Conservation (phyloP, 2,113 vertebrate species). For the Origma solitaria region DNA sequence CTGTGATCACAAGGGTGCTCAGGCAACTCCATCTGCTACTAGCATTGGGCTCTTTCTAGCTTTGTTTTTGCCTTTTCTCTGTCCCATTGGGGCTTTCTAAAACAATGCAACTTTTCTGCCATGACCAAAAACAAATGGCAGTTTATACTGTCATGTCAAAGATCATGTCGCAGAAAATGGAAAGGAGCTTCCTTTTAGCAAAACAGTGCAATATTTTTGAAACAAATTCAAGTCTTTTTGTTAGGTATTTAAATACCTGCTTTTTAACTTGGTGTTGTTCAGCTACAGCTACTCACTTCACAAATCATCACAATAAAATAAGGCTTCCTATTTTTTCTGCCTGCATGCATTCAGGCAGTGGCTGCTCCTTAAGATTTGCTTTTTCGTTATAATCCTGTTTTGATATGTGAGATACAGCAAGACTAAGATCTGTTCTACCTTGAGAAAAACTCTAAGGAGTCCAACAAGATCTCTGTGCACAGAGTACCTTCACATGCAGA, state of each 20-base stretch:
- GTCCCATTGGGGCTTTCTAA: background rate
- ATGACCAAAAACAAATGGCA: background rate
- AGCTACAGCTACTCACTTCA: background rate
- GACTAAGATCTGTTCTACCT: background rate
- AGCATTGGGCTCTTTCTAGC: background rate
- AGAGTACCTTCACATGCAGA: background rate
- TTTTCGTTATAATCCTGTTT: background rate
- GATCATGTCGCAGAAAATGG: background rate
- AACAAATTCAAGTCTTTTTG: background rate
- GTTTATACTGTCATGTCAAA: constrained; percentile 6
- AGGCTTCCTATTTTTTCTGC: background rate
- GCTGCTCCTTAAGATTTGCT: background rate
- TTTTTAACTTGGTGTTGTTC: background rate
- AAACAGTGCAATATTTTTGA: background rate
- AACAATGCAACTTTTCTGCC: background rate
- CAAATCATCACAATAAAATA: background rate
- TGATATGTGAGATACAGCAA: background rate
- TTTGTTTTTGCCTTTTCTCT: background rate
- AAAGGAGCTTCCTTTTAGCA: background rate
- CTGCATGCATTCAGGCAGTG: background rate
- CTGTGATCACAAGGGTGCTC: background rate
- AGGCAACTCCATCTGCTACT: background rate
- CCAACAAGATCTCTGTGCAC: background rate
- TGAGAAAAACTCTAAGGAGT: background rate
- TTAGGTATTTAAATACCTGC: background rate